Percentiles rank a stretch among this genome's conserved stretches.
These are phyloP conservation scores for Halcyon malimbica DNA, from an alignment of 2,113 vertebrate genomes.

Conservation along the genomic window DNA sequence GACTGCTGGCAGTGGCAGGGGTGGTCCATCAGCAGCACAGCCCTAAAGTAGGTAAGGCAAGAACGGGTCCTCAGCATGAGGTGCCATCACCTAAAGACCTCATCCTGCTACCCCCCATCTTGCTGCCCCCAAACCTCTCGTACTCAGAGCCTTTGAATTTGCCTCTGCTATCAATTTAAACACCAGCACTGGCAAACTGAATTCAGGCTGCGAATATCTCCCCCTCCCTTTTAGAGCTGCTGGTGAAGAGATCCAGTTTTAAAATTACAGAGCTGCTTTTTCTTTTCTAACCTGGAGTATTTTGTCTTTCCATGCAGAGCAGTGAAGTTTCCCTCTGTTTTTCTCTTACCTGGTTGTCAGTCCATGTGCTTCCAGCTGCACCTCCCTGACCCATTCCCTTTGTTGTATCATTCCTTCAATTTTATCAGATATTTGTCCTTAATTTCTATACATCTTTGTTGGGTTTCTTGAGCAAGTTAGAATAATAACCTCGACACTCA, in stretches of 20 bases:
- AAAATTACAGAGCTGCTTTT: neutral
- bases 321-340: neutral
- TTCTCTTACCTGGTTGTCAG: neutral
- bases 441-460: neutral
- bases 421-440: neutral
- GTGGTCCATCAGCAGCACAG: too few relatives aligned
- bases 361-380: neutral
- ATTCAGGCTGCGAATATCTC: neutral
- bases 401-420: neutral
- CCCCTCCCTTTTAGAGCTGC: accelerated
- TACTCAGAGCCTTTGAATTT: neutral
- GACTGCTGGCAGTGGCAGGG: accelerated
- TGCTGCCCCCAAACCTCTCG: neutral
- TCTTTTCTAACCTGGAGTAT: neutral
- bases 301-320: neutral
- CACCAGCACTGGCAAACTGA: neutral
- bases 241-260: neutral
- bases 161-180: neutral
- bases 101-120: neutral
- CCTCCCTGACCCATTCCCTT: neutral
- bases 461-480: neutral
- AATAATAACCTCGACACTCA: neutral
- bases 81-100: neutral
- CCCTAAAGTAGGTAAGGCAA: accelerated
- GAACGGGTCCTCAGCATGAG: neutral